These are phyloP conservation scores for Priocnemis perturbator DNA, from an alignment of 2,888 invertebrate species.

Conservation along the genomic window DNA sequence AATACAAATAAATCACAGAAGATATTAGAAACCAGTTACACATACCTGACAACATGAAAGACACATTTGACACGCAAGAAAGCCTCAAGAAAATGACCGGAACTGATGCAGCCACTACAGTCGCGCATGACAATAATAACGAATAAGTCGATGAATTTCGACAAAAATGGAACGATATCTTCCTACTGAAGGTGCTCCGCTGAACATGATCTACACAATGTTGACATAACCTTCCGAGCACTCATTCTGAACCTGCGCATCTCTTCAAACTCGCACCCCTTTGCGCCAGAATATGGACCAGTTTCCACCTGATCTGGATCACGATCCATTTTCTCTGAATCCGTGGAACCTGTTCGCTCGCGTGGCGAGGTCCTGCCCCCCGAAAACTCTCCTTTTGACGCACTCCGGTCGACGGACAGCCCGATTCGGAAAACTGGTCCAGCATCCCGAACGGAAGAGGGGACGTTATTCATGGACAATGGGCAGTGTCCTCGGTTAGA, in stretches of 20 bases:
- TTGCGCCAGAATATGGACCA: constrained; percentile 63
- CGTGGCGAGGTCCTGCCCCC: constrained; percentile 66
- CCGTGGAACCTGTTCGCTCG: constrained; percentile 68
- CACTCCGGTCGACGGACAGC: constrained; percentile 27
- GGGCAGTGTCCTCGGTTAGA: constrained; percentile 61
- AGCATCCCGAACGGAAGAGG: constrained; percentile 40
- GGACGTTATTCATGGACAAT: constrained; percentile 61
- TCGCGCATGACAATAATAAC: too few relatives aligned
- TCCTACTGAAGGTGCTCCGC: too few relatives aligned
- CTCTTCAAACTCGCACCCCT: constrained; percentile 20
- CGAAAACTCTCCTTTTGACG: constrained; percentile 28
- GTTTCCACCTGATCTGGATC: constrained; percentile 73
- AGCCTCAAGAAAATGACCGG: too few relatives aligned
- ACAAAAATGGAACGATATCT: too few relatives aligned
- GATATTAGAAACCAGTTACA: too few relatives aligned
- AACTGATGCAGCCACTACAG: too few relatives aligned
- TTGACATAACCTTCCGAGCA: neutral
- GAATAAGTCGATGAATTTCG: too few relatives aligned
- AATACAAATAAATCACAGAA: too few relatives aligned
- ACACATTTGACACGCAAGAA: too few relatives aligned
- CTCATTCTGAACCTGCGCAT: too few relatives aligned
- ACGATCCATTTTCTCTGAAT: constrained; percentile 58
- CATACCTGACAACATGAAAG: too few relatives aligned
- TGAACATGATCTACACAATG: too few relatives aligned
- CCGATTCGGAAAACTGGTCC: constrained; percentile 65